A percentile compares a stretch with the other conserved stretches of the same genome.
phyloP scores from a whole-genome alignment of 1,140 invertebrate genomes.

The Trichomalopsis sarcophagae region DNA sequence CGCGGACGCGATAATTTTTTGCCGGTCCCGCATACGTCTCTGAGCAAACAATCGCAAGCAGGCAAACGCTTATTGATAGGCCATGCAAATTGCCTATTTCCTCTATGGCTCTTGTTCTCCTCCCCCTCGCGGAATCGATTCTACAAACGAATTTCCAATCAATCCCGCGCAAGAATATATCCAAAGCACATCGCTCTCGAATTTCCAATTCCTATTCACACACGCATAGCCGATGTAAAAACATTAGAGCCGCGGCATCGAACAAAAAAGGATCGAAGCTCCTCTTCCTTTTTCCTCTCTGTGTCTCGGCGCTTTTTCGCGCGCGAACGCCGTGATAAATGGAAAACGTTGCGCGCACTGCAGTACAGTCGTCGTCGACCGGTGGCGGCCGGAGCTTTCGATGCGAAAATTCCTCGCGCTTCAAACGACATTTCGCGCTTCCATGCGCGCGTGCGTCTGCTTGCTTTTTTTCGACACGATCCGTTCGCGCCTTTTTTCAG shows the following conservation, averaged over 20 bases:
- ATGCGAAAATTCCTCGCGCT: conserved; percentile 36
- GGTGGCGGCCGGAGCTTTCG: conserved; percentile 1
- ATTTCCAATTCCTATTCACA: neutral
- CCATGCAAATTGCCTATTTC: conserved; percentile 32
- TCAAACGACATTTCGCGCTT: conserved; percentile 41
- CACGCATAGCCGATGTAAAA: neutral
- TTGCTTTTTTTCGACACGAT: conserved; percentile 6
- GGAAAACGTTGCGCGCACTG: conserved; percentile 14
- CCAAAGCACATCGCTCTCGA: too few relatives aligned
- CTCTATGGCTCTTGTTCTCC: neutral
- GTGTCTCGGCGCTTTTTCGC: neutral
- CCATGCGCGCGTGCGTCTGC: neutral
- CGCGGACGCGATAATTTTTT: neutral
- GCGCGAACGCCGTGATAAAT: conserved; percentile 29
- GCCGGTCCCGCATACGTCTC: neutral
- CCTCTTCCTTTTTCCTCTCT: neutral
- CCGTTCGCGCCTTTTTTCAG: conserved; percentile 25
- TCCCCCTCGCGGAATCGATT: neutral
- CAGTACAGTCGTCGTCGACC: neutral
- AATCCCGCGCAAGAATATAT: neutral
- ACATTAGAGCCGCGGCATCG: neutral
- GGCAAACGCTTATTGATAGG: conserved; percentile 5
- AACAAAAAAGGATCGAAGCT: conserved; percentile 35
- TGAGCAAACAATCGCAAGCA: neutral
- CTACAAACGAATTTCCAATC: neutral